Evolutionary conservation across 92 coral and sea anemone genomes (phyloP).

Genomic region (Pocillopora grandis): DNA sequence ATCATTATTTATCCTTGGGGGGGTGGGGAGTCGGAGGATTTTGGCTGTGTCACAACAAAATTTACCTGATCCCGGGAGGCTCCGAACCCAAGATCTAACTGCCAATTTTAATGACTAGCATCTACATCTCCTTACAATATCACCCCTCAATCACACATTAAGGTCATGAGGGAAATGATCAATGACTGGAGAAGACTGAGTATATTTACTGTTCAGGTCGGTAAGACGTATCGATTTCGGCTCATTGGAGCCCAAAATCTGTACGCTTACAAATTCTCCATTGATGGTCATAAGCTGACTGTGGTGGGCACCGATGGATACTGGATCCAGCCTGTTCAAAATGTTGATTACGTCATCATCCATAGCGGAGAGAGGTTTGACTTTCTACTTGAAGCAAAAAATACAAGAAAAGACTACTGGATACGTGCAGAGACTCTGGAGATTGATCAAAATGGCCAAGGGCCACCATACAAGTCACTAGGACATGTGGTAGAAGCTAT

Average conservation of each 20-base stretch:
- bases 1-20: too few species aligned
- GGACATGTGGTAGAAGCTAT: constrained; percentile 58
- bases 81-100: too few species aligned
- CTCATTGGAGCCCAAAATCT: constrained; percentile 50
- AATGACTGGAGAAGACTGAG: constrained; percentile 1
- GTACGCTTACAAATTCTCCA: constrained; percentile 43
- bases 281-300: constrained; percentile 58
- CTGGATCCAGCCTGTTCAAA: constrained; percentile 49
- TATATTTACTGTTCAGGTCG: constrained; percentile 57
- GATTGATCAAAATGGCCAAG: constrained; percentile 34
- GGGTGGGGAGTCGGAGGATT: too few species aligned
- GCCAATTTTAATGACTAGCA: too few species aligned
- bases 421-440: constrained; percentile 66
- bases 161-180: too few species aligned
- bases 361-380: constrained; percentile 73
- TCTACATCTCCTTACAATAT: too few species aligned
- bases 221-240: constrained; percentile 58
- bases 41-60: too few species aligned
- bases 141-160: too few species aligned
- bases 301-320: constrained; percentile 70
- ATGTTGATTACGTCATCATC: constrained; percentile 59
- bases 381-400: constrained; percentile 62
- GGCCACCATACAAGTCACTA: constrained; percentile 43
- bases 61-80: too few species aligned
- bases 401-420: constrained; percentile 48